Percentiles rank a stretch among this genome's conserved stretches.
These are phyloP conservation scores for Rhamphomyia laevipes DNA, from an alignment of 2,888 invertebrate genomes.

Conservation along the genomic window DNA sequence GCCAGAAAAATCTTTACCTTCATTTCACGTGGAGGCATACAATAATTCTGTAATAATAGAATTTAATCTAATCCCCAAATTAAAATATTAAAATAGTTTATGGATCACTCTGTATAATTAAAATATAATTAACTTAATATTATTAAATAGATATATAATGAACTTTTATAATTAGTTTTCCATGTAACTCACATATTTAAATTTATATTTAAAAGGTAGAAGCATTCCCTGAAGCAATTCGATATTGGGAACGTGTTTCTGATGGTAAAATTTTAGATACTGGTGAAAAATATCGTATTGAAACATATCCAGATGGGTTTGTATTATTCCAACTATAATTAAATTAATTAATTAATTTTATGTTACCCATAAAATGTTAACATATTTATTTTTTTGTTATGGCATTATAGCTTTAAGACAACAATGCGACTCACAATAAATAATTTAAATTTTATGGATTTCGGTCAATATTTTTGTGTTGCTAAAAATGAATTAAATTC, in stretches of 20 bases:
- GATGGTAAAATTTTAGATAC: conserved; percentile 63
- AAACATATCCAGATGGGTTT: conserved; percentile 42
- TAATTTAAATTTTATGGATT: conserved; percentile 53
- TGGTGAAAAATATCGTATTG: conserved; percentile 50
- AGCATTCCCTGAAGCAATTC: conserved; percentile 74
- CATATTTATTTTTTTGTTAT: neutral
- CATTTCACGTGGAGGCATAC: too few species aligned
- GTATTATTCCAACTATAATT: neutral
- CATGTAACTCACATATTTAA: too few species aligned
- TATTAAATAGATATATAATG: too few species aligned
- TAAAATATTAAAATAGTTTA: neutral
- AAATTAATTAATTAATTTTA: neutral
- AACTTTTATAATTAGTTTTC: too few species aligned
- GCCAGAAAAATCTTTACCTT: too few species aligned
- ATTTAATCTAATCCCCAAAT: conserved; percentile 7
- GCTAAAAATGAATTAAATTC: conserved; percentile 73
- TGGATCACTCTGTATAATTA: neutral
- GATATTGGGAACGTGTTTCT: conserved; percentile 67
- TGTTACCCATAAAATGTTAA: neutral
- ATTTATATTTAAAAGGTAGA: conserved; percentile 46
- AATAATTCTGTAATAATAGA: too few species aligned
- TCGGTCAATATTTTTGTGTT: conserved; percentile 69
- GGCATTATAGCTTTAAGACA: conserved; percentile 42
- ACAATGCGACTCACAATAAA: conserved; percentile 70
- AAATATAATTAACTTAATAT: neutral